Conservation (phyloP, 1,140 invertebrate genomes). For the Atta colombica region DNA sequence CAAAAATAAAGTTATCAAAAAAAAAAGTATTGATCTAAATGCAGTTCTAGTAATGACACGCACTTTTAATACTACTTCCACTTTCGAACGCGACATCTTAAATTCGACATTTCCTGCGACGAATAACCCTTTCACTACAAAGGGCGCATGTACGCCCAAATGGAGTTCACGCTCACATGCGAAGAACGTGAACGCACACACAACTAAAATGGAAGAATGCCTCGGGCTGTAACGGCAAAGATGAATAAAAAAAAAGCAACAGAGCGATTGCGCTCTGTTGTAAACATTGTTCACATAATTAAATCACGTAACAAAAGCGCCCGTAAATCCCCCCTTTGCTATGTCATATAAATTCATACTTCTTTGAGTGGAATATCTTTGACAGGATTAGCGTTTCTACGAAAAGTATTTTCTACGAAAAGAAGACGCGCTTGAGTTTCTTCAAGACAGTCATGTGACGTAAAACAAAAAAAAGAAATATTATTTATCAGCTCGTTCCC, state of each 20-base stretch:
- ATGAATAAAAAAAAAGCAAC: conserved; percentile 16
- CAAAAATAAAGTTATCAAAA: neutral
- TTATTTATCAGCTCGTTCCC: neutral
- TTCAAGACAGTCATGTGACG: neutral
- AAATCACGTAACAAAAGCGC: neutral
- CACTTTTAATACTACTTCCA: conserved; percentile 24
- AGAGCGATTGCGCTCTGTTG: neutral
- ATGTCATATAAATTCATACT: neutral
- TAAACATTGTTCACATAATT: conserved; percentile 16
- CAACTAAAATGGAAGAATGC: conserved; percentile 33
- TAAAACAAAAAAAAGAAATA: neutral
- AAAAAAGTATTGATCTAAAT: neutral
- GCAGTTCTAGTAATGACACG: neutral
- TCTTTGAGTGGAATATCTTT: neutral
- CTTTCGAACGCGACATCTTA: conserved; percentile 49
- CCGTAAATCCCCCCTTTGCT: neutral
- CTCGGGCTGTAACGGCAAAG: conserved; percentile 8
- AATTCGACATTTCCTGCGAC: conserved; percentile 59
- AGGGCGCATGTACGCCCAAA: conserved; percentile 17
- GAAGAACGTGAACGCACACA: conserved; percentile 14
- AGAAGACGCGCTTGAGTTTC: neutral
- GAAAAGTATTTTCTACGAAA: neutral
- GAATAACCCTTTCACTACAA: conserved; percentile 51
- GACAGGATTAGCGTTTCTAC: neutral
- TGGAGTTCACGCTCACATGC: conserved; percentile 33